Evolutionary conservation across 2,113 vertebrate species (phyloP).

Genomic region (Columba livia): DNA sequence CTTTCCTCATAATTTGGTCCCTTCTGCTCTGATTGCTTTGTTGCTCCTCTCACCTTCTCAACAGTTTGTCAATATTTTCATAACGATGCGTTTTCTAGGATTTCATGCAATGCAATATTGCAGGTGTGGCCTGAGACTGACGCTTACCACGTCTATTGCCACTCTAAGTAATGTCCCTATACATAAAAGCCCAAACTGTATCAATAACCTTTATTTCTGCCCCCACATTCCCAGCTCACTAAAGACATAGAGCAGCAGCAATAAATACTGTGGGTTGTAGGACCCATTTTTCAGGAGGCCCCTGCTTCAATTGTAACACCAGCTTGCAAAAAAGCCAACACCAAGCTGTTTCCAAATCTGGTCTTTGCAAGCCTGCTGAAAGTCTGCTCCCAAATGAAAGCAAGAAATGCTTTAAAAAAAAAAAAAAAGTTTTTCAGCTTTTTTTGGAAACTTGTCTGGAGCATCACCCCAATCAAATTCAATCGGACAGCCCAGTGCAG

Average conservation of each 20-base stretch:
- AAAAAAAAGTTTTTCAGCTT: background rate
- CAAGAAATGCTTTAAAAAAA: background rate
- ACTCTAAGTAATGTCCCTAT: background rate
- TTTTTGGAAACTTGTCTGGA: background rate
- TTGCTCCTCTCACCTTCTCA: constrained; percentile 36
- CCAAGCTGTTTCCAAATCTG: background rate
- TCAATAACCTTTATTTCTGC: background rate
- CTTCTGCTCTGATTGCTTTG: constrained; percentile 39
- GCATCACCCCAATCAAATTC: background rate
- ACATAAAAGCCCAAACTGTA: background rate
- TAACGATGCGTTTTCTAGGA: background rate
- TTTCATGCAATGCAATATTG: background rate
- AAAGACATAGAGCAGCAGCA: background rate
- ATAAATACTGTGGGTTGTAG: background rate
- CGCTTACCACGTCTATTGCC: background rate
- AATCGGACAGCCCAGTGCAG: background rate
- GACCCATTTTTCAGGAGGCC: background rate
- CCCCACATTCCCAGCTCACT: background rate
- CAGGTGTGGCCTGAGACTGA: background rate
- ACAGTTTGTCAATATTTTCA: constrained; percentile 33
- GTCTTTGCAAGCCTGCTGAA: background rate
- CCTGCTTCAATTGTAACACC: background rate
- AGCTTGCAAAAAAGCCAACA: background rate
- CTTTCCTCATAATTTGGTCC: constrained; percentile 51
- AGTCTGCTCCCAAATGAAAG: background rate